Percentiles rank a stretch among this genome's conserved stretches.
Evolutionary conservation across 2,888 invertebrate genomes (phyloP).

Genomic region (Blomia tropicalis): DNA sequence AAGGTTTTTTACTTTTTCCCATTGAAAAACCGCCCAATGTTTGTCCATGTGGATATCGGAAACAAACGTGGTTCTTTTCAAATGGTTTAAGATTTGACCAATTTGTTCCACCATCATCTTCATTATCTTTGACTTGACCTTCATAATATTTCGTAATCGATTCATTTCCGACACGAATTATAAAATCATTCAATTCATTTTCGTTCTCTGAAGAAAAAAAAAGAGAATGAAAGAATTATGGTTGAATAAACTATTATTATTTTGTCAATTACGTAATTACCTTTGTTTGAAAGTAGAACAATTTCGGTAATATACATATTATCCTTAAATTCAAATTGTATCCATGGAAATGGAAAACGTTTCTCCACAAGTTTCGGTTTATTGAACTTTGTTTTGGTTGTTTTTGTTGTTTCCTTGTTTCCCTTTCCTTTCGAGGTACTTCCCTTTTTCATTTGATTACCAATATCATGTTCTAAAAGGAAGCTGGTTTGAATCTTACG

Average conservation of each 20-base stretch:
- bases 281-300: neutral
- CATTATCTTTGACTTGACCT: neutral
- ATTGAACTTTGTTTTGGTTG: neutral
- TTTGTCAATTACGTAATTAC: neutral
- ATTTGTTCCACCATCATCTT: neutral
- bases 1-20: neutral
- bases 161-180: constrained; percentile 5
- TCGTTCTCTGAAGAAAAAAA: neutral
- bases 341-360: neutral
- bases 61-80: constrained; percentile 1
- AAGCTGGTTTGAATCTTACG: neutral
- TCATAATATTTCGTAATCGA: constrained; percentile 2
- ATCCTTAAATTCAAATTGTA: constrained; percentile 6
- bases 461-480: neutral
- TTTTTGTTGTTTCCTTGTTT: neutral
- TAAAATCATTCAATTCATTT: neutral
- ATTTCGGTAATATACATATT: constrained; percentile 3
- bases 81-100: neutral
- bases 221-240: neutral
- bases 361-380: neutral
- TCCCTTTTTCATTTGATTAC: neutral
- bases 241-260: neutral
- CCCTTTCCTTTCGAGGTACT: neutral
- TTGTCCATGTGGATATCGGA: neutral
- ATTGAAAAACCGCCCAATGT: neutral